Evolutionary conservation across 2,888 invertebrate genomes (phyloP), one percentile per base, ranked within the genome.

Genomic region (Drosophila multiciliata): DNA sequence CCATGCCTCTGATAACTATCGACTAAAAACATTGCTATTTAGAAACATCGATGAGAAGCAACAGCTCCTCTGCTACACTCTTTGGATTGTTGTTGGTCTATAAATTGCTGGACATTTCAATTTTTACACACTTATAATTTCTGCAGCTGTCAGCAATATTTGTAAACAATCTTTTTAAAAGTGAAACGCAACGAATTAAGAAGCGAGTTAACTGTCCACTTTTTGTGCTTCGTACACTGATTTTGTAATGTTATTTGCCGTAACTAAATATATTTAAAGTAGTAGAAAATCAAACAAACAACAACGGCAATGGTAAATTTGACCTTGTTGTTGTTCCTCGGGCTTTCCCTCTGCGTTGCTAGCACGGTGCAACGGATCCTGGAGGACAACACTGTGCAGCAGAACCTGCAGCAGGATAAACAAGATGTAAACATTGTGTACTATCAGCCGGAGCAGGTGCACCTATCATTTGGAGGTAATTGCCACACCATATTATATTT

Each of bases 391-490:
- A 23, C 32, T 2, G 2, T 4, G 3, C 52, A 53, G 8, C 42
- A 38, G 7, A 62, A 54, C 29, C 7, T 32, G n/a, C 23, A 29
- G 9, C 26, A 68, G 20, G 49, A 61, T 62, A 9, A 52, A 11
- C 12, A 60, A 11, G 57, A 71, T 62, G 5, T 62, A 2, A 23
- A n/a, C 36, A 87, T 93, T 20, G 91, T 92, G 26, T 91, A 93
- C 81, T 95, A 94, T 91, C 95, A 95, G 87, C 96, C 96, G 2
- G 95, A 96, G 89, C 96, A 95, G 91, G 94, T 96, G 26, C 96
- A 96, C 92, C 90, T 96, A 65, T 91, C 96, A 35, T 95, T 95
- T 87, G 96, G 96, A 80, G 94, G 95, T 95, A 92, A 89, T 90
- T 87, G 33, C 23, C 48, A 45, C 4, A 7, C 45, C 35, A 52